Percentiles rank a stretch among this genome's conserved stretches.
Conservation (phyloP, 2,797 vertebrate genomes). For the Triplophysa bombifrons region DNA sequence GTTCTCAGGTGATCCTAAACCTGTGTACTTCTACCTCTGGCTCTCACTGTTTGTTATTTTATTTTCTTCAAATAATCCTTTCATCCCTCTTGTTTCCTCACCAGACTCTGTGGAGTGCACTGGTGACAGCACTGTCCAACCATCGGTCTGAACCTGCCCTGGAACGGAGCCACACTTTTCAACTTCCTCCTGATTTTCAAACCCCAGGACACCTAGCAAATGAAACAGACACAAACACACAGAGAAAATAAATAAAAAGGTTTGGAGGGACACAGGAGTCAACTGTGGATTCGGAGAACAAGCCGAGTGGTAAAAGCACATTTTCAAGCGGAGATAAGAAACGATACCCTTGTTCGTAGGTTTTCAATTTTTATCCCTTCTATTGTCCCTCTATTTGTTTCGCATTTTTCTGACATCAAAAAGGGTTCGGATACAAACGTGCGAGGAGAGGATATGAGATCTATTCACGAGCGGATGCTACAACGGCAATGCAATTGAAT, state of each 20-base stretch:
- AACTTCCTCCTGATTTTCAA: constrained; percentile 75
- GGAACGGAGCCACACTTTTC: constrained; percentile 74
- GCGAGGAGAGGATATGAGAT: not conserved
- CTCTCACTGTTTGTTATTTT: constrained; percentile 43
- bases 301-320: not conserved
- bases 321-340: constrained; percentile 33
- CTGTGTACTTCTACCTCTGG: constrained; percentile 23
- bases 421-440: constrained; percentile 12
- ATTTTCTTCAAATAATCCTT: constrained; percentile 46
- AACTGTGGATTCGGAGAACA: not conserved
- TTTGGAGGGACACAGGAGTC: not conserved
- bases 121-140: constrained; percentile 86
- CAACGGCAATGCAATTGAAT: not conserved
- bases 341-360: not conserved
- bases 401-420: constrained; percentile 28
- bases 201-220: constrained; percentile 69
- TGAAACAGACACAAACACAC: constrained; percentile 39
- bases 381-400: constrained; percentile 19
- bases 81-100: constrained; percentile 67
- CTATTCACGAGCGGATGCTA: constrained; percentile 18
- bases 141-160: constrained; percentile 79
- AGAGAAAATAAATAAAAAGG: constrained; percentile 38
- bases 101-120: constrained; percentile 90
- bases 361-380: constrained; percentile 15
- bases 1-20: constrained; percentile 35